Base-by-base conservation (phyloP, 2,113 vertebrate genomes). In the Salvelinus alpinus region DNA sequence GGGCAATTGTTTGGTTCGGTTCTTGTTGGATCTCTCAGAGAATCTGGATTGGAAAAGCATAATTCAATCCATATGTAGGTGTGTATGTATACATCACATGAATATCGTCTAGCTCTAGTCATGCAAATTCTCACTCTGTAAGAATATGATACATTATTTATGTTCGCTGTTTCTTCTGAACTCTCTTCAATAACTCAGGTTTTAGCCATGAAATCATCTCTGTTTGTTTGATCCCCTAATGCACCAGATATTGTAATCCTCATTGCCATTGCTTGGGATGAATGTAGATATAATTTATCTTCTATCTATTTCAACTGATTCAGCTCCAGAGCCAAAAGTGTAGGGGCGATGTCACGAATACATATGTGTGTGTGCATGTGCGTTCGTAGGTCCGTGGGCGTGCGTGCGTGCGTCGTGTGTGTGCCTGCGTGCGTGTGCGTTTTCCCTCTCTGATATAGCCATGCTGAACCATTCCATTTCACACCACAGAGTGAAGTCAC, bases 121-220 rank as follows among this genome's bases (percentile, higher is more conserved):
- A 91, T 89, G 87, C 86, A 85, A 91, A 91, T 91, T 90, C 85
- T 88, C 81, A 83, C 84, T 78, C 80, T 82, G 86, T 83, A 80
- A 90, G 84, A 87, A 82, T 81, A 86, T 85, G 72, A 92, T 76
- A 79, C 87, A 88, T 88, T 38, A 59, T 90, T 93, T 90, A 91
- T 91, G 82, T 92, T 91, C 83, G 89, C 87, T 88, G 87, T 93
- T 92, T 94, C 20, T 31, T 68, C 92, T 83, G 77, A 83, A 86
- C 91, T 91, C 81, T 88, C 90, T 91, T 86, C 82, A 91, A 93
- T 89, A 94, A 91, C 93, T 94, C 93, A 94, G 93, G 93, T 92
- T 94, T 94, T 86, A 92, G 90, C 88, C 92, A 92, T 93, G 82
- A 86, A 89, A 79, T 90, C 82, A 88, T 84, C 70, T 62, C 7